phyloP scores from a whole-genome alignment of 2,888 invertebrate genomes.

The Pachymerium ferrugineum region DNA sequence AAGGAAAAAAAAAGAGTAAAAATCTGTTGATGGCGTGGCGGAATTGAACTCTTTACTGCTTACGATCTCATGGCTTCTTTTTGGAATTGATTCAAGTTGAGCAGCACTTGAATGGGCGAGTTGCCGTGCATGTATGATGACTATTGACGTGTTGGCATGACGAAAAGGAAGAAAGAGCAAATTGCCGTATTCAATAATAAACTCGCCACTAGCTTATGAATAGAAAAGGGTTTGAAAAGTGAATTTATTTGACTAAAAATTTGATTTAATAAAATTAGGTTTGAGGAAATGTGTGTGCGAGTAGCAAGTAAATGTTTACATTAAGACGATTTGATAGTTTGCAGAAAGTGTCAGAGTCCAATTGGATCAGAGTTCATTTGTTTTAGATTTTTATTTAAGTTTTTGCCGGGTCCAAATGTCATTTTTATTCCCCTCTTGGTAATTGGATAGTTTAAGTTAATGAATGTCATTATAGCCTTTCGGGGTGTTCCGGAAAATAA shows the following conservation, averaged over 20 bases:
- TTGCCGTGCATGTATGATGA: conserved; percentile 27
- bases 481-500: too few species aligned
- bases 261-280: too few species aligned
- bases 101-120: conserved; percentile 27
- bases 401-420: background rate
- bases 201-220: conserved; percentile 11
- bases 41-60: conserved; percentile 22
- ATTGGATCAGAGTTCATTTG: conserved; percentile 8
- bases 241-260: background rate
- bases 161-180: conserved; percentile 15
- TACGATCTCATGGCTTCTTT: conserved; percentile 16
- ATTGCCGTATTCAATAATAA: conserved; percentile 23
- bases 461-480: too few species aligned
- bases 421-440: too few species aligned
- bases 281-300: too few species aligned
- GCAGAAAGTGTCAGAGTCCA: background rate
- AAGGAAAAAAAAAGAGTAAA: background rate
- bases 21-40: conserved; percentile 25
- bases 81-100: conserved; percentile 27
- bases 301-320: conserved; percentile 15
- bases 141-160: conserved; percentile 22
- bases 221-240: background rate
- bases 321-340: background rate
- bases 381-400: background rate
- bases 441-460: too few species aligned